Evolutionary conservation across 2,888 invertebrate species (phyloP).

Genomic region (Pyrochroa serraticornis): DNA sequence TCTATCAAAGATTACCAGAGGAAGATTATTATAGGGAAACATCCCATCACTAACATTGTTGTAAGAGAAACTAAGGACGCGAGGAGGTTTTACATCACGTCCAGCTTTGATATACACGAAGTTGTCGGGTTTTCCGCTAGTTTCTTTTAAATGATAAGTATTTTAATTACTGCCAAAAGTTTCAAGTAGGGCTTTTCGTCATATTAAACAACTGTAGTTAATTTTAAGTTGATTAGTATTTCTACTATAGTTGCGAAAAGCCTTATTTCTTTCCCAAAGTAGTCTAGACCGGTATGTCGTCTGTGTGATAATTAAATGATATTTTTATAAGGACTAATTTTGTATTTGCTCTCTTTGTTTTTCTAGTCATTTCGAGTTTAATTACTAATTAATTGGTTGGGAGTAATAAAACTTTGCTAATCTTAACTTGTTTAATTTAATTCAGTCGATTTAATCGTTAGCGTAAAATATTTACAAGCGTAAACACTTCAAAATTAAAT

Average conservation of each 20-base stretch:
- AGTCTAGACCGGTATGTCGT: too few species aligned
- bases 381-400: background rate
- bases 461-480: constrained; percentile 22
- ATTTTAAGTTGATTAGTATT: too few species aligned
- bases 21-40: constrained; percentile 50
- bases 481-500: constrained; percentile 9
- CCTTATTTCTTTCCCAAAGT: too few species aligned
- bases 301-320: too few species aligned
- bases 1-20: constrained; percentile 51
- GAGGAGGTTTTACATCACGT: constrained; percentile 52
- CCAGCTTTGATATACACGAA: constrained; percentile 52
- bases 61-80: constrained; percentile 49
- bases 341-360: too few species aligned
- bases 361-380: background rate
- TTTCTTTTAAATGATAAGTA: constrained; percentile 11
- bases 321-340: too few species aligned
- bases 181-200: background rate
- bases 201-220: too few species aligned
- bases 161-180: constrained; percentile 1
- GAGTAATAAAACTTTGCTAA: constrained; percentile 5
- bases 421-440: constrained; percentile 14
- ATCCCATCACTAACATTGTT: constrained; percentile 53
- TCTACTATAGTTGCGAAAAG: too few species aligned
- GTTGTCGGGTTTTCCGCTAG: constrained; percentile 40
- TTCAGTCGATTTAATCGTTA: constrained; percentile 23